Conservation (phyloP, 2,888 invertebrate genomes). For the Punctoribates punctum region DNA sequence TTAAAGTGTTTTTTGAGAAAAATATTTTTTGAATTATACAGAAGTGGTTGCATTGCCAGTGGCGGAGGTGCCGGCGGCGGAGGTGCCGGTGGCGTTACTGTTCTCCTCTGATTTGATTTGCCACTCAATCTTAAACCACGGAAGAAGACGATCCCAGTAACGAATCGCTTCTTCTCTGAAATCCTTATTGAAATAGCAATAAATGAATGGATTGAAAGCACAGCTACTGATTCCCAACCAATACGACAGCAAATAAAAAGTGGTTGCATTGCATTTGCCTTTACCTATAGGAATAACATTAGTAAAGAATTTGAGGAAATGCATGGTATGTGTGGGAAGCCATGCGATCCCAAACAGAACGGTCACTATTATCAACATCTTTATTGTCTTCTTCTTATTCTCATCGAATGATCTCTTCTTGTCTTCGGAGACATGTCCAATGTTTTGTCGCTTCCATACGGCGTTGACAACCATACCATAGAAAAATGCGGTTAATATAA, state of each 20-base stretch:
- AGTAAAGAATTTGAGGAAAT: conserved; percentile 29
- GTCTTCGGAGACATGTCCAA: background rate
- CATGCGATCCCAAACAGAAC: conserved; percentile 27
- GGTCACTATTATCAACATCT: conserved; percentile 32
- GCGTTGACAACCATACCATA: conserved; percentile 16
- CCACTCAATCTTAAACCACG: background rate
- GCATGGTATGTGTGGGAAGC: conserved; percentile 21
- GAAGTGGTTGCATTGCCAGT: no score
- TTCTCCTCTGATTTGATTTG: background rate
- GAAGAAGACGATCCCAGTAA: conserved; percentile 17
- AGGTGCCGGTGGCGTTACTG: no score
- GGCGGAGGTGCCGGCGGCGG: no score
- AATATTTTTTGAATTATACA: no score
- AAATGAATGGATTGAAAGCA: conserved; percentile 37
- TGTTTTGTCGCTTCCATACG: conserved; percentile 30
- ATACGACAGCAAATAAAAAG: conserved; percentile 31
- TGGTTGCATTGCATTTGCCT: conserved; percentile 16
- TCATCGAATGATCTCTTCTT: conserved; percentile 26
- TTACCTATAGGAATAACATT: conserved; percentile 8
- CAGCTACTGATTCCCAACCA: conserved; percentile 37
- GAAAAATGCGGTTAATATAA: background rate
- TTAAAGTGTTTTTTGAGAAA: no score
- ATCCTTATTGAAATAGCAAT: conserved; percentile 39
- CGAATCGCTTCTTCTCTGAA: conserved; percentile 20
- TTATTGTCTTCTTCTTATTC: conserved; percentile 34